A percentile compares a stretch with the other conserved stretches of the same genome.
phyloP scores from a whole-genome alignment of 2,888 invertebrate genomes.

The Leptodirus hochenwartii region DNA sequence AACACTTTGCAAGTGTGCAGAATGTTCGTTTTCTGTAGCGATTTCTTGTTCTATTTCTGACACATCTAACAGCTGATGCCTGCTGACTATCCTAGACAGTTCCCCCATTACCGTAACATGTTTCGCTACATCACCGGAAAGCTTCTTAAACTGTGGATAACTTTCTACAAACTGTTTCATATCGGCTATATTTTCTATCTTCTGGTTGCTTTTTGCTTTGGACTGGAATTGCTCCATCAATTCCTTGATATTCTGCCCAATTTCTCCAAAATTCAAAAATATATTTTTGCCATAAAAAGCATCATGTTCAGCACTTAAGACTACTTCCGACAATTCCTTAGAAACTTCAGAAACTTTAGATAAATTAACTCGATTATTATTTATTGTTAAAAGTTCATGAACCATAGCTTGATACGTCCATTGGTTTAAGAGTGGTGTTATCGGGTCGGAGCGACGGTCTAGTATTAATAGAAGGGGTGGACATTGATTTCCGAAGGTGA shows the following conservation, averaged over 20 bases:
- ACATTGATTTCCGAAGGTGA: slow-evolving; percentile 65
- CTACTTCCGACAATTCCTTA: slow-evolving; percentile 83
- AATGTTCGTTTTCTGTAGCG: slow-evolving; percentile 73
- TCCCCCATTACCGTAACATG: slow-evolving; percentile 96
- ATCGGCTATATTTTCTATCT: slow-evolving; percentile 94
- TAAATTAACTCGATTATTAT: slow-evolving; percentile 85
- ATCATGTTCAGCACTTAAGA: slow-evolving; percentile 88
- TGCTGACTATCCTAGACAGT: slow-evolving; percentile 66
- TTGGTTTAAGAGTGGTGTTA: slow-evolving; percentile 87
- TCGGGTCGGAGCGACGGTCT: slow-evolving; percentile 86
- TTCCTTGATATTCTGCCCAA: slow-evolving; percentile 89
- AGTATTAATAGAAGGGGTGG: slow-evolving; percentile 72
- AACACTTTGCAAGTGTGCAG: slow-evolving; percentile 57
- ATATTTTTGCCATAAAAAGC: slow-evolving; percentile 92
- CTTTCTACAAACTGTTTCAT: slow-evolving; percentile 98
- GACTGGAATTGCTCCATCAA: slow-evolving; percentile 96
- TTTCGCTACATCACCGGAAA: slow-evolving; percentile 91
- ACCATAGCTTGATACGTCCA: slow-evolving; percentile 99
- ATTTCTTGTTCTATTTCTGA: slow-evolving; percentile 89
- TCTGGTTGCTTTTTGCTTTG: slow-evolving; percentile 88
- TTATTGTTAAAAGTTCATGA: slow-evolving; percentile 85
- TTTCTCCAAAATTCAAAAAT: slow-evolving; percentile 95
- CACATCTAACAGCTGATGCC: slow-evolving; percentile 66
- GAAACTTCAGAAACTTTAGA: slow-evolving; percentile 63
- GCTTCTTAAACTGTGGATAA: slow-evolving; percentile 95